phyloP scores from a whole-genome alignment of 2,888 invertebrate genomes.

The Andrena praecox region DNA sequence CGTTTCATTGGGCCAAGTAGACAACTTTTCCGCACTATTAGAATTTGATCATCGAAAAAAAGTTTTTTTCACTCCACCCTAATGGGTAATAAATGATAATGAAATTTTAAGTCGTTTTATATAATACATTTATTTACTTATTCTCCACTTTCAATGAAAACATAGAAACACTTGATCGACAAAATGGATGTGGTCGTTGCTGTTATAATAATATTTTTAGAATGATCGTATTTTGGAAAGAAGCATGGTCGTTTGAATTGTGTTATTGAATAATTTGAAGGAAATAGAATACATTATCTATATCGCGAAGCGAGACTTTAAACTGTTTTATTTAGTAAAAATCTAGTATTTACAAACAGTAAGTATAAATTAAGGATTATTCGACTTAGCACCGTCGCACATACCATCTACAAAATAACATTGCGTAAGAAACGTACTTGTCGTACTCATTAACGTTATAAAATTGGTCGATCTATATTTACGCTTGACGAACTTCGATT shows the following conservation, averaged over 20 bases:
- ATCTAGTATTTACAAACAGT: conserved; percentile 82
- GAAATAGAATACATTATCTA: conserved; percentile 17
- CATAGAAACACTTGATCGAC: not conserved
- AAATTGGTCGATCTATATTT: conserved; percentile 37
- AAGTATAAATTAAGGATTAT: conserved; percentile 82
- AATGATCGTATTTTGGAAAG: not conserved
- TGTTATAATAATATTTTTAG: not conserved
- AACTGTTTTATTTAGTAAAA: conserved; percentile 82
- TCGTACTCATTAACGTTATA: conserved; percentile 44
- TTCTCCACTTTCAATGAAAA: conserved; percentile 1
- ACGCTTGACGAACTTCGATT: conserved; percentile 24
- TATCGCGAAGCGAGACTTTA: conserved; percentile 59
- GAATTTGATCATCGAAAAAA: too few species aligned
- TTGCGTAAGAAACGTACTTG: conserved; percentile 39
- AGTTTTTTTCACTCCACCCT: too few species aligned
- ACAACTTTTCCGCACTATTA: too few species aligned
- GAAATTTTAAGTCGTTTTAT: too few species aligned
- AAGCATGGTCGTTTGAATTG: not conserved
- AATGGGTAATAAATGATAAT: too few species aligned
- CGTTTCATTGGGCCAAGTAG: too few species aligned
- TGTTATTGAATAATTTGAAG: not conserved
- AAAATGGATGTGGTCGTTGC: too few species aligned
- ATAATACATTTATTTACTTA: too few species aligned
- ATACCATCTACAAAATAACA: conserved; percentile 68
- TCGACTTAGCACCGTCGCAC: conserved; percentile 80